phyloP scores from a whole-genome alignment of 1,140 invertebrate species.

The Dreissena rostriformis region DNA sequence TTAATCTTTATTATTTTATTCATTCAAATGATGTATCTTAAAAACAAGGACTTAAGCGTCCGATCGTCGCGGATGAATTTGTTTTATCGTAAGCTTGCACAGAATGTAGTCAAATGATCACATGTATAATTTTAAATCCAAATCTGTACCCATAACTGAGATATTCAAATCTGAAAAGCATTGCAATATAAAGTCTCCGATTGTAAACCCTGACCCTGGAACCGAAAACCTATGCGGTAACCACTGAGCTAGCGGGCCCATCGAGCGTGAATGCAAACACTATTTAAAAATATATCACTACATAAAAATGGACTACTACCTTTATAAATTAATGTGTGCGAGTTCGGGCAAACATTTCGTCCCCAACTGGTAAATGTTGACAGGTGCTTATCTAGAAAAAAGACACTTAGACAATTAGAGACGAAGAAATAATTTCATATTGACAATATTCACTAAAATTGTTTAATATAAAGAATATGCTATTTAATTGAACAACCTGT shows the following conservation, averaged over 20 bases:
- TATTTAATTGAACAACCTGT: too few relatives aligned
- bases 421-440: too few relatives aligned
- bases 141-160: not conserved
- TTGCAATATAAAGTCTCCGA: too few relatives aligned
- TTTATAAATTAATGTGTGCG: not conserved
- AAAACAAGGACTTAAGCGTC: not conserved
- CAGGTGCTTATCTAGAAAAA: not conserved
- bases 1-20: not conserved
- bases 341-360: conserved; percentile 18
- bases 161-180: not conserved
- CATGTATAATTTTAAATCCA: too few relatives aligned
- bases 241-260: too few relatives aligned
- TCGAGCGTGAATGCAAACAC: too few relatives aligned
- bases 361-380: conserved; percentile 26
- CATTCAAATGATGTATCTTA: not conserved
- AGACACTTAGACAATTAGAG: too few relatives aligned
- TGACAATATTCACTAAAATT: too few relatives aligned
- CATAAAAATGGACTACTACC: not conserved
- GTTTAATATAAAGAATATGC: too few relatives aligned
- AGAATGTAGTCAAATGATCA: not conserved
- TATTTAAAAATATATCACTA: too few relatives aligned
- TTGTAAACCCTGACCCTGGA: too few relatives aligned
- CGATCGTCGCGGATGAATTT: not conserved
- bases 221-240: too few relatives aligned
- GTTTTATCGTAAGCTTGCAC: not conserved